Conservation (phyloP, 2,888 invertebrate genomes). For the Entomobrya multifasciata region DNA sequence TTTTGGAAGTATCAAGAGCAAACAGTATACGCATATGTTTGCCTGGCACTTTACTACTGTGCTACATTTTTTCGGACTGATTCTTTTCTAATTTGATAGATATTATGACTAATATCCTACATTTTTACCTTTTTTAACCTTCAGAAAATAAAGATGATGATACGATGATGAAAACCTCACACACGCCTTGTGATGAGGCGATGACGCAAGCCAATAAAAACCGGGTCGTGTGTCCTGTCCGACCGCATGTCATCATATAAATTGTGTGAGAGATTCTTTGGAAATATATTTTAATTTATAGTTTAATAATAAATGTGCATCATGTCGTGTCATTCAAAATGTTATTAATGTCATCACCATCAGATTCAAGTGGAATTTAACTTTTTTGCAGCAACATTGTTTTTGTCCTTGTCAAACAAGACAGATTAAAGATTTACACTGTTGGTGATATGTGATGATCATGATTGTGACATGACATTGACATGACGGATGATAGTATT, state of each 20-base stretch:
- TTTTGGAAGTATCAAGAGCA: conserved; percentile 22
- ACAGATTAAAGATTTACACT: neutral
- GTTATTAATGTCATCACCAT: neutral
- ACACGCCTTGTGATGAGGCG: neutral
- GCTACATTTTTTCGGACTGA: too few species aligned
- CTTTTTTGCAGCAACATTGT: conserved; percentile 16
- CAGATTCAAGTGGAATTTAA: too few species aligned
- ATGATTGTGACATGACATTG: conserved; percentile 40
- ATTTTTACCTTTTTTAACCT: neutral
- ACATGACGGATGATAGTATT: conserved; percentile 9
- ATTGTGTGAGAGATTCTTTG: too few species aligned
- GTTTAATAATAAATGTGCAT: neutral
- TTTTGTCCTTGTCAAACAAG: neutral
- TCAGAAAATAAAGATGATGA: too few species aligned
- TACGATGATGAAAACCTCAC: neutral
- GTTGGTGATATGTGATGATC: too few species aligned
- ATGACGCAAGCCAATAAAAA: conserved; percentile 43
- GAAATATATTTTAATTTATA: too few species aligned
- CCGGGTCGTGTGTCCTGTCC: too few species aligned
- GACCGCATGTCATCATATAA: too few species aligned
- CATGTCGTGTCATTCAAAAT: neutral
- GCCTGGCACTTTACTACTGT: too few species aligned
- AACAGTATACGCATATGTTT: neutral
- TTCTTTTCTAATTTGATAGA: too few species aligned
- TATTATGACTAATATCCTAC: too few species aligned